phyloP scores from a whole-genome alignment of 2,888 invertebrate genomes.

The Hesperia comma region DNA sequence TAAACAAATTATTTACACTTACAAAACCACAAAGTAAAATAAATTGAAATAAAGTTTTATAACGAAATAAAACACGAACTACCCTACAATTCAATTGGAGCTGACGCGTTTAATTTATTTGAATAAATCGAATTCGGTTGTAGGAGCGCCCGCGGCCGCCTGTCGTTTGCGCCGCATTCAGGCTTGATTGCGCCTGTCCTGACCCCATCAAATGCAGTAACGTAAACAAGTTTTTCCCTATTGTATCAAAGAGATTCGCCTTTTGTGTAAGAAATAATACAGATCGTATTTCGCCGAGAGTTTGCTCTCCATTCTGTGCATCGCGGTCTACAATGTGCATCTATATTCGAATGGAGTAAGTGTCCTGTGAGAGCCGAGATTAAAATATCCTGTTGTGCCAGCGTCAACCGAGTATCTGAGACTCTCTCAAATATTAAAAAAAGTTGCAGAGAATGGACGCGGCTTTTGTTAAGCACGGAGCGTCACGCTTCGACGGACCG shows the following conservation, averaged over 20 bases:
- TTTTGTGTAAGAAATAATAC: constrained; percentile 64
- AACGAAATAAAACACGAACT: too few species aligned
- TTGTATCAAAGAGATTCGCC: constrained; percentile 60
- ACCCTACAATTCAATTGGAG: neutral
- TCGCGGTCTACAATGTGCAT: constrained; percentile 35
- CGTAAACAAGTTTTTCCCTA: constrained; percentile 67
- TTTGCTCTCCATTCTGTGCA: constrained; percentile 47
- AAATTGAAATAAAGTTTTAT: too few species aligned
- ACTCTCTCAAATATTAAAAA: constrained; percentile 33
- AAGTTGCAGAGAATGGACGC: constrained; percentile 24
- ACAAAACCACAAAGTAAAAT: too few species aligned
- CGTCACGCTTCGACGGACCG: constrained; percentile 14
- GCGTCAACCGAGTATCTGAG: constrained; percentile 22
- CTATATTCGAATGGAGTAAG: constrained; percentile 49
- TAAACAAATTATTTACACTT: too few species aligned
- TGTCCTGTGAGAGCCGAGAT: constrained; percentile 41
- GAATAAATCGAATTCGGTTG: neutral
- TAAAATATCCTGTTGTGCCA: constrained; percentile 42
- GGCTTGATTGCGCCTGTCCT: constrained; percentile 56
- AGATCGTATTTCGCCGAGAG: constrained; percentile 51
- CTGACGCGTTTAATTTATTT: neutral
- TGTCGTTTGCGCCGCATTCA: constrained; percentile 36
- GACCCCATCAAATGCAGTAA: constrained; percentile 65
- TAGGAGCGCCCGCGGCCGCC: constrained; percentile 38
- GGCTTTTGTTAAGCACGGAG: constrained; percentile 25